phyloP scores from a whole-genome alignment of 2,797 vertebrate species.

The Phylloscopus collybita region DNA sequence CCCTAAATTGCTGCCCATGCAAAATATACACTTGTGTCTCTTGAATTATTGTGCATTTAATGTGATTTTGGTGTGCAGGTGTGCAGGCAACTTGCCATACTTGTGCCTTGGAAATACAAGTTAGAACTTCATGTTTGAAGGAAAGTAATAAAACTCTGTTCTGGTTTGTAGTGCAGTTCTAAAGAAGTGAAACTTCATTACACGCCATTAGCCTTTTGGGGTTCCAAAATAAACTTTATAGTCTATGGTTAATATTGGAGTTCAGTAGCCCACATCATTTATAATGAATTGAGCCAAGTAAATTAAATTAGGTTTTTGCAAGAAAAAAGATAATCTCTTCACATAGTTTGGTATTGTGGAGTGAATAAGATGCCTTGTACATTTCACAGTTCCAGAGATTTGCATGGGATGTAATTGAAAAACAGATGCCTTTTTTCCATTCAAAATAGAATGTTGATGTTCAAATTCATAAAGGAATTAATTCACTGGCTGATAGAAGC shows the following conservation, averaged over 20 bases:
- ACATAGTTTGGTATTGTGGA: neutral
- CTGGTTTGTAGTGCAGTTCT: neutral
- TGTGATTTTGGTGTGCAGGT: neutral
- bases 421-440: neutral
- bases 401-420: conserved; percentile 55
- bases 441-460: conserved; percentile 69
- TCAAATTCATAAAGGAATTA: conserved; percentile 68
- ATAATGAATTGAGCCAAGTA: conserved; percentile 44
- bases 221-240: neutral
- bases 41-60: neutral
- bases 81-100: neutral
- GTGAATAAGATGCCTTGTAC: neutral
- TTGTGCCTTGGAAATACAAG: neutral
- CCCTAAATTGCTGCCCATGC: neutral
- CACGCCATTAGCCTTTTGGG: neutral
- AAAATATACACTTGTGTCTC: neutral
- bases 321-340: conserved; percentile 40
- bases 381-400: conserved; percentile 51
- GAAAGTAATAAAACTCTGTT: neutral
- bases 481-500: conserved; percentile 65
- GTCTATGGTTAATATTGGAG: neutral
- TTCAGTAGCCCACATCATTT: neutral
- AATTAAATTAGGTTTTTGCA: conserved; percentile 63
- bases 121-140: neutral
- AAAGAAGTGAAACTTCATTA: neutral